Conservation (phyloP, 2,888 invertebrate species). For the Xanthia icteritia region DNA sequence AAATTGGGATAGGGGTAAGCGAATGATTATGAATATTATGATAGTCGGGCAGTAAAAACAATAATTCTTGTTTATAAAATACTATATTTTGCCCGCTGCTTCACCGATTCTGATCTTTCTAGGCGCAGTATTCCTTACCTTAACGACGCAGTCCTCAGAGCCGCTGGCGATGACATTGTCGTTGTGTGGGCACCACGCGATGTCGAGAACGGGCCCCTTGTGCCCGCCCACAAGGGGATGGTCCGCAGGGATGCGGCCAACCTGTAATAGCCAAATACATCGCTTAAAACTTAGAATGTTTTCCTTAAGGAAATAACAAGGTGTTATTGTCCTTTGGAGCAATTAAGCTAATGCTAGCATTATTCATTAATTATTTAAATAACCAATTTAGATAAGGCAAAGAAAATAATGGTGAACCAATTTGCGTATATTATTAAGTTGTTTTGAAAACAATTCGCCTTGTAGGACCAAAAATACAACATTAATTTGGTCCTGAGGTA, state of each 20-base stretch:
- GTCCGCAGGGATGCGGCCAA: constrained; percentile 98
- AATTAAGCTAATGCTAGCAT: not conserved
- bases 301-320: constrained; percentile 21
- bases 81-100: too few relatives aligned
- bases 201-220: constrained; percentile 98
- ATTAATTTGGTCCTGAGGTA: not conserved
- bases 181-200: constrained; percentile 99
- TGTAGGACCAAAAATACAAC: not conserved
- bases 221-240: constrained; percentile 98
- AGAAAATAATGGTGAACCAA: not conserved
- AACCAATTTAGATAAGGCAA: not conserved
- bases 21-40: not conserved
- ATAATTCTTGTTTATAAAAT: not conserved
- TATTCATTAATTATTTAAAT: not conserved
- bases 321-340: not conserved
- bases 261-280: constrained; percentile 89
- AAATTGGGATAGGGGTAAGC: not conserved
- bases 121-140: constrained; percentile 85
- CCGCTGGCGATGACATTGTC: constrained; percentile 99
- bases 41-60: not conserved
- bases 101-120: not conserved
- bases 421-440: not conserved
- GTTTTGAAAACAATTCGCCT: constrained; percentile 5
- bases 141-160: constrained; percentile 99
- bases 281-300: not conserved